Conservation (phyloP, 2,113 vertebrate species). For the Ovis aries region DNA sequence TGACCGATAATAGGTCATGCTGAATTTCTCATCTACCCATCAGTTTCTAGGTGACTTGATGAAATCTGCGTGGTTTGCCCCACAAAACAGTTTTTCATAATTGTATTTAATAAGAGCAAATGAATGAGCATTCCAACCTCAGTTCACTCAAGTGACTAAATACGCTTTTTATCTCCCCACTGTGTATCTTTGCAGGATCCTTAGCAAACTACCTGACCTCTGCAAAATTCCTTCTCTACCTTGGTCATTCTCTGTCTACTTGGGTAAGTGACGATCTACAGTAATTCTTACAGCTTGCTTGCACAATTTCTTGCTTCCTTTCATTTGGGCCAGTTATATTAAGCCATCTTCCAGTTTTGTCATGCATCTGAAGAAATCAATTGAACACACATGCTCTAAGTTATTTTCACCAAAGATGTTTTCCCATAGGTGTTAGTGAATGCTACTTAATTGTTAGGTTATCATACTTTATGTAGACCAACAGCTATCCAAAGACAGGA, state of each 20-base stretch:
- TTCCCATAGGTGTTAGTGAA: not conserved
- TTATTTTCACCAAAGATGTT: not conserved
- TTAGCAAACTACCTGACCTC: conserved; percentile 87
- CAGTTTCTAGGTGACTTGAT: not conserved
- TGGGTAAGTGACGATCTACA: conserved; percentile 88
- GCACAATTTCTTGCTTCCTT: conserved; percentile 20
- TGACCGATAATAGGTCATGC: not conserved
- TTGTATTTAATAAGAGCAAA: not conserved
- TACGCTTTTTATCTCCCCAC: not conserved
- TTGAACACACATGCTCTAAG: not conserved
- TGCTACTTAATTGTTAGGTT: not conserved
- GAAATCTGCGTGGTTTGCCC: not conserved
- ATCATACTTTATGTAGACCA: not conserved
- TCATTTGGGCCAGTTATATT: not conserved
- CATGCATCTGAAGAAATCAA: not conserved
- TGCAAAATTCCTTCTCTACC: conserved; percentile 94
- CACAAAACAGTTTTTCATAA: not conserved
- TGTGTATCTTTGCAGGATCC: conserved; percentile 80
- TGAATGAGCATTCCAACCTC: not conserved
- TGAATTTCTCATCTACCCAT: not conserved
- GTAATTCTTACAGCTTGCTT: not conserved
- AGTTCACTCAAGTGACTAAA: not conserved
- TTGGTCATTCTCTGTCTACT: conserved; percentile 93
- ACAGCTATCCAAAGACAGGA: not conserved
- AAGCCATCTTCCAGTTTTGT: not conserved